Evolutionary conservation across 2,113 vertebrate genomes (phyloP), one percentile per base, ranked within the genome.

Genomic region (Nycticebus coucang): DNA sequence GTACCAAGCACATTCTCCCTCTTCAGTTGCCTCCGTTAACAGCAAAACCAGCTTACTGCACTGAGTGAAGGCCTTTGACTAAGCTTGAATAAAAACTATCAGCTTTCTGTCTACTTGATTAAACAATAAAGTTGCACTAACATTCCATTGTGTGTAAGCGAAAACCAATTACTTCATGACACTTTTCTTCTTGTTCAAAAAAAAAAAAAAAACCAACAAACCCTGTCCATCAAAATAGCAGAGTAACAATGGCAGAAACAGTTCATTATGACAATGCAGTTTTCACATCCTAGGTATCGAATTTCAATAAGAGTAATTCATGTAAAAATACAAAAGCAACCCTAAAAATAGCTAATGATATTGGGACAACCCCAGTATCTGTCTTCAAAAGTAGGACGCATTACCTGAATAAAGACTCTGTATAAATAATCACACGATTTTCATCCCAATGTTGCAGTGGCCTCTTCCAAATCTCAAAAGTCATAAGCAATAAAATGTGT

Each of bases 101-200:
- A 80, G 14, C 35, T 97, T 95, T 95, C 59, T 21, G 66, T 19
- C 62, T 82, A 88, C n/a, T 83, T 41, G 15, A 80, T 69, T 92
- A 80, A 62, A 68, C 37, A 83, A 77, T 66, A 19, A 81, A 91
- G 18, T 68, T 81, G 26, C 62, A 50, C 53, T 91, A 89, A 28
- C 4, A 80, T 33, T 85, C 37, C 50, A 85, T 80, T 88, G 28
- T 82, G 57, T 83, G 24, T 71, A 91, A 79, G 33, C 69, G n/a
- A 93, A 95, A 96, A 86, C 57, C 41, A 94, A 91, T 83, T 87
- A 90, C 68, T 94, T 87, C 7, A 15, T 62, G 78, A 74, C 28
- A 35, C 88, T 93, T 83, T 83, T 93, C 81, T 37, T 72, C 11
- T 7, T 59, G 1, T 92, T 77, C 12, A 82, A 89, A 62, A 83